Evolutionary conservation across 2,113 vertebrate species (phyloP), one percentile per base, ranked within the genome.

Genomic region (Neolamprologus longior): DNA sequence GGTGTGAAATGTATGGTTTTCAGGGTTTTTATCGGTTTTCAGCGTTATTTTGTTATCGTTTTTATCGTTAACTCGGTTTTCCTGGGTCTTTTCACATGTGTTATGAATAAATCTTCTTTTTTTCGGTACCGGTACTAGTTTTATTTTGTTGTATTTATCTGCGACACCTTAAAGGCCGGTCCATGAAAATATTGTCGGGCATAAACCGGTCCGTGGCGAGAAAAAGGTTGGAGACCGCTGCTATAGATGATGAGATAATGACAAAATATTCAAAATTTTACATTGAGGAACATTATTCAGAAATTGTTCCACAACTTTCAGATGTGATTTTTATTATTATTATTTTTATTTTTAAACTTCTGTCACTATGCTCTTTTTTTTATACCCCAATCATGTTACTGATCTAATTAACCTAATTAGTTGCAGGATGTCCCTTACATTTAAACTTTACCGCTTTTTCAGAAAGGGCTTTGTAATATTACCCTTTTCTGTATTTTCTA

Each of bases 171-270:
- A 54, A 54, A 54, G n/a, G 53, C 10, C 53, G 53, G 53, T 21
- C 9, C 1, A 0, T 53, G 52, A 53, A 53, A 53, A 53, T 21
- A 53, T 6, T 53, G 52, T 21, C 0, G 19, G 52, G 19, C 52
- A 53, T 53, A 53, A 53, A 53, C 52, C 3, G 3, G 50, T 53
- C 10, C 0, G n/a, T 12, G n/a, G 6, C 0, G 6, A 10, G 1
- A 54, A 54, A 54, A 24, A 54, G 53, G 53, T 3, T 54, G 53
- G 11, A 0, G 11, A 55, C n/a, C 2, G 0, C 50, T 52, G 0
- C 5, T 6, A 0, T 53, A 53, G 50, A n/a, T 50, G 61, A 13
- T 66, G 61, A 66, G 19, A 37, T 66, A 66, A n/a, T 37, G 31
- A 63, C 33, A 66, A 66, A 66, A 37, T 8, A 12, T 0, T 66